phyloP scores from a whole-genome alignment of 2,888 invertebrate genomes.

The Amblyjoppa proteus region DNA sequence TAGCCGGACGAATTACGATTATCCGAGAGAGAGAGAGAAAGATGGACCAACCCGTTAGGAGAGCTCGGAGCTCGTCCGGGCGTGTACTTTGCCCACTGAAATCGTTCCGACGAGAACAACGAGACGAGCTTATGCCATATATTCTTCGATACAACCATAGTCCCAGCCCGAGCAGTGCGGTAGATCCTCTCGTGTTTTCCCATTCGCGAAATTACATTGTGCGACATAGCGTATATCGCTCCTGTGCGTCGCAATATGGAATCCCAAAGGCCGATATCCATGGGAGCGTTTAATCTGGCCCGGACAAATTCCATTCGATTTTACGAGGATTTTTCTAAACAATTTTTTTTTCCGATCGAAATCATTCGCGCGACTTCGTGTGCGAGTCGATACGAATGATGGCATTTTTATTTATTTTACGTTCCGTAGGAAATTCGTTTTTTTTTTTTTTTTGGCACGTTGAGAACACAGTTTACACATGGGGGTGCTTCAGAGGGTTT shows the following conservation, averaged over 20 bases:
- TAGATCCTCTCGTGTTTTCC: slow-evolving; percentile 14
- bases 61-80: not conserved
- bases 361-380: not conserved
- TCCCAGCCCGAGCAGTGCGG: not conserved
- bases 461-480: not conserved
- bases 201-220: slow-evolving; percentile 32
- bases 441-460: too few relatives aligned
- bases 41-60: not conserved
- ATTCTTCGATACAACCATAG: slow-evolving; percentile 7
- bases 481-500: not conserved
- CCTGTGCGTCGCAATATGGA: slow-evolving; percentile 1
- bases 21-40: slow-evolving; percentile 1
- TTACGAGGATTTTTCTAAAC: not conserved
- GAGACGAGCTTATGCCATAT: slow-evolving; percentile 8
- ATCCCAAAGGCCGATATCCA: not conserved
- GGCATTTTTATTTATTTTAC: too few relatives aligned
- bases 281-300: not conserved
- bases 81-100: slow-evolving; percentile 11
- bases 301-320: not conserved
- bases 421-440: too few relatives aligned
- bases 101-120: slow-evolving; percentile 16
- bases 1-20: slow-evolving; percentile 27
- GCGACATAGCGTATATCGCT: not conserved
- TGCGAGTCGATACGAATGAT: too few relatives aligned
- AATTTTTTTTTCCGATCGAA: not conserved